Evolutionary conservation across 2,888 invertebrate genomes (phyloP).

Genomic region (Fragum whitleyi): DNA sequence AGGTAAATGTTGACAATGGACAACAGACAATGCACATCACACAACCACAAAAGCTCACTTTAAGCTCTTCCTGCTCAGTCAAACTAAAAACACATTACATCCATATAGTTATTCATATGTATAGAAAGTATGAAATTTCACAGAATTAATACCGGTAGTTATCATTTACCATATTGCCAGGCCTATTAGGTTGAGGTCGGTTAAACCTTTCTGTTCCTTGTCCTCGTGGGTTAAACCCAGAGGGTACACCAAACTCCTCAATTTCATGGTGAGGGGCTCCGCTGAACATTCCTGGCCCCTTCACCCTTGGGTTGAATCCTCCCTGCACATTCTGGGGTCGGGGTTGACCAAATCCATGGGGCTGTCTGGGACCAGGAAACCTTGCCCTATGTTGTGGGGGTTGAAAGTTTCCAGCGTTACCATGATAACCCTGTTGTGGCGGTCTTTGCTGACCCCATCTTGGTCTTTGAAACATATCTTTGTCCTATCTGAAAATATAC

Average conservation of each 20-base stretch:
- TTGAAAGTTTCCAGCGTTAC: neutral
- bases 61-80: no score
- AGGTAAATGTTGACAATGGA: no score
- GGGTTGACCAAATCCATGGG: neutral
- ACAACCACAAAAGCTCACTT: no score
- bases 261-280: neutral
- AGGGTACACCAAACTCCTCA: neutral
- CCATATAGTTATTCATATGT: no score
- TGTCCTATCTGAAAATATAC: neutral
- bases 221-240: neutral
- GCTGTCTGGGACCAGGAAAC: neutral
- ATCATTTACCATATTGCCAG: neutral
- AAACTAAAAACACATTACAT: no score
- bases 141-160: no score
- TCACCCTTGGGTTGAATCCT: neutral
- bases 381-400: neutral
- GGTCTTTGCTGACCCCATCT: constrained; percentile 10
- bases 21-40: no score
- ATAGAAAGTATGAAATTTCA: no score
- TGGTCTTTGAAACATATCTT: constrained; percentile 8
- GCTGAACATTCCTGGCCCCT: neutral
- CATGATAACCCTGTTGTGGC: neutral
- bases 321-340: neutral
- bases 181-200: neutral
- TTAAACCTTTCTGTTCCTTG: neutral